phyloP scores from a whole-genome alignment of 53 echinoderm and acorn worm species.

The Actinopyga echinites region DNA sequence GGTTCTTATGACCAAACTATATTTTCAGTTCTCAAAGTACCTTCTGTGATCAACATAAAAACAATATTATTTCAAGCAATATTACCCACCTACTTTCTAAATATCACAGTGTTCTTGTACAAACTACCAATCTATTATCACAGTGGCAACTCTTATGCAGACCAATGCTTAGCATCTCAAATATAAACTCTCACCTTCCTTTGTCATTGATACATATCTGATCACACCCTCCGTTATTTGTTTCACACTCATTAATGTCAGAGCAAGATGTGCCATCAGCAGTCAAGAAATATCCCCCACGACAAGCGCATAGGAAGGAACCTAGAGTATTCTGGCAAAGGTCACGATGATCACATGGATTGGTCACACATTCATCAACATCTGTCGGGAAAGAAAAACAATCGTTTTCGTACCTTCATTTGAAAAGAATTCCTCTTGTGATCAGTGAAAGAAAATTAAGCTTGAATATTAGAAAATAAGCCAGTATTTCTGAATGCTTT shows the following conservation, averaged over 20 bases:
- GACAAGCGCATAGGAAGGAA: conserved; percentile 79
- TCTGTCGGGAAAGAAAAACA: conserved; percentile 43
- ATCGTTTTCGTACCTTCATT: too few relatives aligned
- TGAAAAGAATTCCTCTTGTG: too few relatives aligned
- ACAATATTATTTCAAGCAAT: too few relatives aligned
- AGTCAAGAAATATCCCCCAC: conserved; percentile 78
- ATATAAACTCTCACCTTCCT: conserved; percentile 79
- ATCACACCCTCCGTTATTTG: conserved; percentile 87
- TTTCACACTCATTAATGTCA: conserved; percentile 89
- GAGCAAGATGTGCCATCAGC: conserved; percentile 79
- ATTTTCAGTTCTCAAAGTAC: too few relatives aligned
- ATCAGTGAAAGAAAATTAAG: too few relatives aligned
- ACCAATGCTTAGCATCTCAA: background rate
- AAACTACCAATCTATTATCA: background rate
- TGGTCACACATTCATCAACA: conserved; percentile 74
- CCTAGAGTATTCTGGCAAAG: conserved; percentile 80
- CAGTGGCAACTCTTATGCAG: background rate
- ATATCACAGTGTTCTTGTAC: background rate
- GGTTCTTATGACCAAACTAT: too few relatives aligned
- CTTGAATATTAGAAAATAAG: too few relatives aligned
- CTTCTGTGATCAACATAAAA: too few relatives aligned
- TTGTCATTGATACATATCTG: conserved; percentile 97
- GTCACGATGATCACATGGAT: conserved; percentile 86
- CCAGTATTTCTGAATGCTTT: too few relatives aligned
- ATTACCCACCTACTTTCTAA: too few relatives aligned